Conservation (phyloP, 2,797 vertebrate species). For the Cichlasoma orientale region DNA sequence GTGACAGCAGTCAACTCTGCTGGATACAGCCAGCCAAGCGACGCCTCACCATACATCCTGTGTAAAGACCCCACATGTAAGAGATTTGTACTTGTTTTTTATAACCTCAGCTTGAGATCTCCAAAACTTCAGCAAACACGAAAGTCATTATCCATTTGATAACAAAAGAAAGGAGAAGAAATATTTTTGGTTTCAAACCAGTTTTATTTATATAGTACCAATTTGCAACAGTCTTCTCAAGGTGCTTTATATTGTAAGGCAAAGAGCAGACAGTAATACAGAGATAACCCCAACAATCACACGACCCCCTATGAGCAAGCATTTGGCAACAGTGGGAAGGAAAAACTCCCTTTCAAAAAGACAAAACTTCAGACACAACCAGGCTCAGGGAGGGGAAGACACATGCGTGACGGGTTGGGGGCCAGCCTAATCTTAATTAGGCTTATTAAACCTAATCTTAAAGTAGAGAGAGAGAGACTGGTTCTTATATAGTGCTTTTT, state of each 20-base stretch:
- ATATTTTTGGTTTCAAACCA: not conserved
- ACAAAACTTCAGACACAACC: not conserved
- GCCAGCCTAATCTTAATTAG: too few relatives aligned
- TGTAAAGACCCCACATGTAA: constrained; percentile 98
- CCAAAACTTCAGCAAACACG: not conserved
- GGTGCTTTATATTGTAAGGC: not conserved
- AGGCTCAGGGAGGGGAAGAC: not conserved
- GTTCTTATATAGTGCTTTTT: too few relatives aligned
- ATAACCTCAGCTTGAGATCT: not conserved
- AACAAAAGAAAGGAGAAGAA: not conserved
- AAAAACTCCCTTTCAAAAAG: not conserved
- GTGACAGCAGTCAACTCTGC: constrained; percentile 94
- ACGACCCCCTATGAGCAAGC: not conserved
- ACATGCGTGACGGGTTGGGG: not conserved
- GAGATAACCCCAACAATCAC: not conserved
- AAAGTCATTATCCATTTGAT: not conserved
- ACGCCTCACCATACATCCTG: constrained; percentile 89
- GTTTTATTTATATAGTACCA: not conserved
- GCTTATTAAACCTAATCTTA: too few relatives aligned
- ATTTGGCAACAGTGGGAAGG: not conserved
- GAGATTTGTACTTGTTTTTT: constrained; percentile 48
- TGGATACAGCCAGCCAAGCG: constrained; percentile 94
- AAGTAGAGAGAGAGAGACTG: too few relatives aligned
- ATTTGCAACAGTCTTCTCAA: not conserved
- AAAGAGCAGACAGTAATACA: not conserved